Conservation (phyloP, 2,888 invertebrate genomes). For the Parapristionchus giblindavisi region DNA sequence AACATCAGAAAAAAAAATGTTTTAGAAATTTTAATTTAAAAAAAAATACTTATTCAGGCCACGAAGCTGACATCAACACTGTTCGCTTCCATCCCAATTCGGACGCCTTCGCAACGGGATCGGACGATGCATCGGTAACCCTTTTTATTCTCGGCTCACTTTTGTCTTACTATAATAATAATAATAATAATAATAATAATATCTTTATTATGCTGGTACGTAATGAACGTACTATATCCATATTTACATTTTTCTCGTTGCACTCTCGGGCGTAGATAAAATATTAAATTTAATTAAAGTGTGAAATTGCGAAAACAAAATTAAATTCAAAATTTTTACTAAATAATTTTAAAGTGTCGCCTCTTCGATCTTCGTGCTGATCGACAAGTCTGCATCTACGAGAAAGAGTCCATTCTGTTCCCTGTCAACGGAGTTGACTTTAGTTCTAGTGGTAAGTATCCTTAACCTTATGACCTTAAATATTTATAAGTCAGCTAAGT, state of each 20-base stretch:
- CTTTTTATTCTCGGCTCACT: too few species aligned
- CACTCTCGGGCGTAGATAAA: background rate
- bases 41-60: too few species aligned
- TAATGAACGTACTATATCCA: too few species aligned
- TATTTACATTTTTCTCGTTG: background rate
- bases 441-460: constrained; percentile 83
- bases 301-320: background rate
- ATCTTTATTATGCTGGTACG: too few species aligned
- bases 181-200: too few species aligned
- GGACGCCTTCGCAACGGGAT: constrained; percentile 96
- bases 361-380: constrained; percentile 96
- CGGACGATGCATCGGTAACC: constrained; percentile 95
- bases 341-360: constrained; percentile 83
- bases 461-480: background rate
- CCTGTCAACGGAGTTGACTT: constrained; percentile 97
- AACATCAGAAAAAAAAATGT: background rate
- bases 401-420: constrained; percentile 95
- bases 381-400: constrained; percentile 93
- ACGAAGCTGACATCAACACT: constrained; percentile 96
- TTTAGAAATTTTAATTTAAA: too few species aligned
- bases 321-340: background rate
- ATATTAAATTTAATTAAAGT: background rate
- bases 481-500: background rate
- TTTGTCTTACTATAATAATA: too few species aligned
- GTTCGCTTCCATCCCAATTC: constrained; percentile 98